Evolutionary conservation across 2,888 invertebrate genomes (phyloP).

Genomic region (Abrostola tripartita): DNA sequence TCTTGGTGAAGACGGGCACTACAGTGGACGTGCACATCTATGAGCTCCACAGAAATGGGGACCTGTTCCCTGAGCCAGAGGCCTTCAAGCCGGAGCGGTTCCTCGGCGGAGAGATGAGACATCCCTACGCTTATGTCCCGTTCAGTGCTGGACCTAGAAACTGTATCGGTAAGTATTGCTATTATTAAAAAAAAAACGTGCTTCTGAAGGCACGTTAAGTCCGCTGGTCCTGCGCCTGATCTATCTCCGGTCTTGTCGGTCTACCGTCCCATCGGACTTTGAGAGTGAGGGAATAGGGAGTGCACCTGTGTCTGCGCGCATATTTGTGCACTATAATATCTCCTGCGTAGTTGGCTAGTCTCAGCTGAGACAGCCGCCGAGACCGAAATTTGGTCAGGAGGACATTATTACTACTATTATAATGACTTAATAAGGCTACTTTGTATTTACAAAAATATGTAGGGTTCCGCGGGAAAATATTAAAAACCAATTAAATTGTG

Average conservation of each 20-base stretch:
- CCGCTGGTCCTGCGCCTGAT: not conserved
- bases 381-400: not conserved
- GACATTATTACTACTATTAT: no score
- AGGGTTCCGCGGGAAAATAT: no score
- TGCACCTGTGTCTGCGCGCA: no score
- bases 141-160: slow-evolving; percentile 91
- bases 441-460: no score
- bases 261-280: no score
- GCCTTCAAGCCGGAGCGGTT: slow-evolving; percentile 90
- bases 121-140: slow-evolving; percentile 90
- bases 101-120: slow-evolving; percentile 83
- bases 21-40: slow-evolving; percentile 86
- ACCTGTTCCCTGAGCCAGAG: slow-evolving; percentile 90
- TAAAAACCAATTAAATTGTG: no score
- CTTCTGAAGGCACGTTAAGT: not conserved
- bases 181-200: not conserved
- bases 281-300: no score
- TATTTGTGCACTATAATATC: no score
- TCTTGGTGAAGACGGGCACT: slow-evolving; percentile 80
- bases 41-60: slow-evolving; percentile 89
- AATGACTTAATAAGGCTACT: no score
- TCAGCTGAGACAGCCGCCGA: no score
- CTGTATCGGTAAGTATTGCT: slow-evolving; percentile 87
- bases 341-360: no score
- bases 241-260: no score